Evolutionary conservation across 2,888 invertebrate genomes (phyloP).

Genomic region (Leptura quadrifasciata): DNA sequence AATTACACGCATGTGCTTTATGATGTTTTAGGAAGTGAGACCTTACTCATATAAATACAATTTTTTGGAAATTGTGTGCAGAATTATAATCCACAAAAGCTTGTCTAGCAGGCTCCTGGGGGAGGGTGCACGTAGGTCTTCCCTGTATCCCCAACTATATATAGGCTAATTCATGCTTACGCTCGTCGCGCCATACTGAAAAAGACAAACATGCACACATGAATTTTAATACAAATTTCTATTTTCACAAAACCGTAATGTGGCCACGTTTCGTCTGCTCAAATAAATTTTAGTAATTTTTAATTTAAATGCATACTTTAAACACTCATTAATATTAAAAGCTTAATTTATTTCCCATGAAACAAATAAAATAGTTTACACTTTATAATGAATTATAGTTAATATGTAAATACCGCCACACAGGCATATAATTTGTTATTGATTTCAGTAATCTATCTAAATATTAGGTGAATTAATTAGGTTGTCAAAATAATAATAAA

Average conservation of each 20-base stretch:
- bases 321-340: conserved; percentile 5
- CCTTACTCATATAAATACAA: no score
- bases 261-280: background rate
- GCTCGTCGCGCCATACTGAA: background rate
- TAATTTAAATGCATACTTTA: conserved; percentile 19
- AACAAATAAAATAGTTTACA: background rate
- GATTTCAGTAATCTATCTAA: background rate
- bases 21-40: no score
- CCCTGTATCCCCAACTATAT: background rate
- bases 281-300: conserved; percentile 18
- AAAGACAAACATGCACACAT: background rate
- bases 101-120: no score
- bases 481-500: background rate
- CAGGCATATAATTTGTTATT: background rate
- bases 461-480: background rate
- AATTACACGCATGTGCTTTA: no score
- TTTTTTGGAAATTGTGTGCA: no score
- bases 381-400: background rate
- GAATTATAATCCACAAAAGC: no score
- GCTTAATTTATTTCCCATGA: background rate
- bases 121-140: background rate
- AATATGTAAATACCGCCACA: background rate
- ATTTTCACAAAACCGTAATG: conserved; percentile 9
- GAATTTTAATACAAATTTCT: conserved; percentile 14
- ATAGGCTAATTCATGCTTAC: background rate